Percentiles rank a stretch among this genome's conserved stretches.
phyloP scores from a whole-genome alignment of 2,888 invertebrate genomes.

The Stenodema calcarata region DNA sequence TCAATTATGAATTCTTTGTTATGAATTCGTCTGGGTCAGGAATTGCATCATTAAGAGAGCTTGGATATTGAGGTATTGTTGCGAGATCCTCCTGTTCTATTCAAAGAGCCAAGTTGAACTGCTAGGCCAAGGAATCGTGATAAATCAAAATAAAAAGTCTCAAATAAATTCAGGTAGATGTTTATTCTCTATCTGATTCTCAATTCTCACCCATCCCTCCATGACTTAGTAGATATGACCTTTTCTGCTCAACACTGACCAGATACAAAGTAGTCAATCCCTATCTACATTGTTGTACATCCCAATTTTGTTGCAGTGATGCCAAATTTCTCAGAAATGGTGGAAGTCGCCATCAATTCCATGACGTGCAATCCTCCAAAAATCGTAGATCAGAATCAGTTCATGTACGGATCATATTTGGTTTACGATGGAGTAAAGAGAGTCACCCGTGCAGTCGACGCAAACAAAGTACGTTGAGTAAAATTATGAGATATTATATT shows the following conservation, averaged over 20 bases:
- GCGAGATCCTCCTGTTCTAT: no score
- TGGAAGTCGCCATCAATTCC: constrained; percentile 8
- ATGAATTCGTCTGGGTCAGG: not conserved
- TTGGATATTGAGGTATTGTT: not conserved
- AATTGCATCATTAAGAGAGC: not conserved
- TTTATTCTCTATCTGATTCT: no score
- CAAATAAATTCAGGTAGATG: no score
- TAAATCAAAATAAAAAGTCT: no score
- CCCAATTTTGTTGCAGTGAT: constrained; percentile 5
- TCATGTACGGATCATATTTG: constrained; percentile 21
- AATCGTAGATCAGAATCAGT: constrained; percentile 2
- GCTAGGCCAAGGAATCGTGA: no score
- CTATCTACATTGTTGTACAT: no score
- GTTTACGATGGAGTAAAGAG: constrained; percentile 22
- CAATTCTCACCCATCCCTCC: no score
- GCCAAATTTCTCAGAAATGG: constrained; percentile 21
- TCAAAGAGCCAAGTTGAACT: no score
- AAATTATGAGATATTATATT: not conserved
- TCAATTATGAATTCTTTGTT: not conserved
- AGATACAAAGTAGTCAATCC: no score
- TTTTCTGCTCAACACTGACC: no score
- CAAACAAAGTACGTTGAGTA: not conserved
- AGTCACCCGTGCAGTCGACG: not conserved
- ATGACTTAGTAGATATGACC: no score
- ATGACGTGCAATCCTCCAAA: not conserved